Percentiles rank a stretch among this genome's conserved stretches.
These are phyloP conservation scores for Manis javanica DNA, from an alignment of 2,797 vertebrate species.

Conservation along the genomic window DNA sequence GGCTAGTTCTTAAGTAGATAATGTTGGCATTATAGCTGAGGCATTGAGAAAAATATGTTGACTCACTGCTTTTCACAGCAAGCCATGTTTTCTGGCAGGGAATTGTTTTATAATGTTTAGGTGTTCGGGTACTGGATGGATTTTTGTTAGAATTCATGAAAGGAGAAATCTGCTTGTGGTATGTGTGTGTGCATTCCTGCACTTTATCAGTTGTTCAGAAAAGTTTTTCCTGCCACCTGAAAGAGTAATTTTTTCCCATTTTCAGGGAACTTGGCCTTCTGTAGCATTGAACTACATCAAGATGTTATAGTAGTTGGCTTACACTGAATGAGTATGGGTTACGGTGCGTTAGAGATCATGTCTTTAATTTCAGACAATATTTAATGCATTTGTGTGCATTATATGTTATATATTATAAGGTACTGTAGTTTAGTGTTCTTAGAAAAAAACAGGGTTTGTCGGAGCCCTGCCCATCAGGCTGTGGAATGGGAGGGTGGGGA, in stretches of 20 bases:
- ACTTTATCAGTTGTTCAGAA: not conserved
- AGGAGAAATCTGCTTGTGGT: not conserved
- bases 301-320: not conserved
- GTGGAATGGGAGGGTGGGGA: not conserved
- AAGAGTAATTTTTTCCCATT: not conserved
- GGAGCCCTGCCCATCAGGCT: too few relatives aligned
- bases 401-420: too few relatives aligned
- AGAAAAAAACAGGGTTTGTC: not conserved
- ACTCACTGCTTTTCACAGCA: not conserved
- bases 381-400: too few relatives aligned
- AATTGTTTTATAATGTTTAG: not conserved
- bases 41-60: not conserved
- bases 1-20: not conserved
- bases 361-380: not conserved
- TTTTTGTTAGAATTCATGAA: not conserved
- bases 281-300: not conserved
- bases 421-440: not conserved
- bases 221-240: not conserved
- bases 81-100: not conserved
- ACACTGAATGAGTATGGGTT: rapidly evolving
- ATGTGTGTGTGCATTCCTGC: too few relatives aligned
- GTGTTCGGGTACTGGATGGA: not conserved
- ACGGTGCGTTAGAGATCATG: not conserved
- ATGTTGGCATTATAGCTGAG: not conserved
- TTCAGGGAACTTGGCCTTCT: not conserved